Evolutionary conservation across 53 echinoderm and acorn worm genomes (phyloP), one percentile per base, ranked within the genome.

Genomic region (Zoroaster sp.): DNA sequence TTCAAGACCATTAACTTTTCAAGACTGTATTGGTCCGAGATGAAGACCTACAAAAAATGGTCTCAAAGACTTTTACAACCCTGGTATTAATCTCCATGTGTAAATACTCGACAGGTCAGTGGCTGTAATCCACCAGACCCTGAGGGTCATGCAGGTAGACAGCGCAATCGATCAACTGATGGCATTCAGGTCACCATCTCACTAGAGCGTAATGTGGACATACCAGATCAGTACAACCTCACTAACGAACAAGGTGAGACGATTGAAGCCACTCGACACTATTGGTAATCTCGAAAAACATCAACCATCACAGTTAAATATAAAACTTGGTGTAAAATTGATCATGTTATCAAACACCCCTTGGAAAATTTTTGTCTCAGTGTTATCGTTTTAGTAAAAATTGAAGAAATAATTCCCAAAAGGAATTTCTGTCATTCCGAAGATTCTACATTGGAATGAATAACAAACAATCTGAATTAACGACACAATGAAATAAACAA

Each of bases 171-270:
- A 66, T 66, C 82, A 42, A 5, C 31, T 10, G 66, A 82, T 4
- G 23, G 14, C 11, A 28, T 66, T 1, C 7, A 17, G 7, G 28
- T 82, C 23, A 63, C 30, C 44, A 82, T 82, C 25, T 40, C 18
- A 38, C 43, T 82, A 25, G 82, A 82, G 44, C 28, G 14, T 66
- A 66, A 67, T 42, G 66, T 82, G 4, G 40, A 82, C 44, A 67
- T 82, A 8, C 82, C 42, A 35, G 45, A 82, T 41, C 21, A 20
- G 21, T 10, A 59, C 59, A 59, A 59, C 59, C 59, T 59, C 59
- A 59, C 59, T 25, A 25, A 15, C 42, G 82, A 82, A 68, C 41
- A 68, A 67, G 82, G 82, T 82, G 32, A 67, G 82, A 21, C 13
- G n/a, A 25, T 59, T 6, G 25, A n/a, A n/a, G n/a, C n/a, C n/a